Evolutionary conservation across 2,888 invertebrate species (phyloP).

Genomic region (Sycophila texana): DNA sequence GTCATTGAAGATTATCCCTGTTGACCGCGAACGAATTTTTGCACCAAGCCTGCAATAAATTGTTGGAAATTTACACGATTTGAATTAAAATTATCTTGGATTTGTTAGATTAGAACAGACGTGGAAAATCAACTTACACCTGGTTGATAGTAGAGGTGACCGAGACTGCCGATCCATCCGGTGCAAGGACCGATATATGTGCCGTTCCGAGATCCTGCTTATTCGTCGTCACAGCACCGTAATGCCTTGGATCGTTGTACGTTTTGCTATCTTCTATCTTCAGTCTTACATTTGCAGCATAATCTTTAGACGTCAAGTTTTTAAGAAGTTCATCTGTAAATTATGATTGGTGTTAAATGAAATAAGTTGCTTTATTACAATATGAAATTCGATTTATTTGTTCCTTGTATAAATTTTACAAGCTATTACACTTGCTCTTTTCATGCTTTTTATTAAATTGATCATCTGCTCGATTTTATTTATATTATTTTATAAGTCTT

Average conservation of each 20-base stretch:
- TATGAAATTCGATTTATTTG: too few species aligned
- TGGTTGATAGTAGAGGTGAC: slow-evolving; percentile 93
- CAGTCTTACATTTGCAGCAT: slow-evolving; percentile 78
- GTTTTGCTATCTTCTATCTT: slow-evolving; percentile 83
- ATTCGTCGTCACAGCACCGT: slow-evolving; percentile 80
- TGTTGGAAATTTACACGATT: not conserved
- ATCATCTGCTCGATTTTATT: too few species aligned
- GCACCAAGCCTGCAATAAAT: slow-evolving; percentile 81
- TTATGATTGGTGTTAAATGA: not conserved
- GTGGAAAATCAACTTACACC: slow-evolving; percentile 82
- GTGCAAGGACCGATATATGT: slow-evolving; percentile 89
- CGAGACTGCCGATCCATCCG: slow-evolving; percentile 94
- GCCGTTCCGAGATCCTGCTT: slow-evolving; percentile 87
- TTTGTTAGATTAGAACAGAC: slow-evolving; percentile 15
- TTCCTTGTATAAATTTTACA: too few species aligned
- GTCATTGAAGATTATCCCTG: slow-evolving; percentile 95
- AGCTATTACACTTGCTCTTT: too few species aligned
- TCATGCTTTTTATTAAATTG: too few species aligned
- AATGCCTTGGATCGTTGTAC: slow-evolving; percentile 80
- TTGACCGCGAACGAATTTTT: slow-evolving; percentile 84
- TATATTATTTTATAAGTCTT: too few species aligned
- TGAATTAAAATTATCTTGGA: not conserved
- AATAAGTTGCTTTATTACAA: too few species aligned
- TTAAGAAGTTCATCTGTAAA: slow-evolving; percentile 61
- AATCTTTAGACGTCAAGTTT: slow-evolving; percentile 81